Base-by-base conservation (phyloP, 2,888 invertebrate species). In the Mythimna pallens region DNA sequence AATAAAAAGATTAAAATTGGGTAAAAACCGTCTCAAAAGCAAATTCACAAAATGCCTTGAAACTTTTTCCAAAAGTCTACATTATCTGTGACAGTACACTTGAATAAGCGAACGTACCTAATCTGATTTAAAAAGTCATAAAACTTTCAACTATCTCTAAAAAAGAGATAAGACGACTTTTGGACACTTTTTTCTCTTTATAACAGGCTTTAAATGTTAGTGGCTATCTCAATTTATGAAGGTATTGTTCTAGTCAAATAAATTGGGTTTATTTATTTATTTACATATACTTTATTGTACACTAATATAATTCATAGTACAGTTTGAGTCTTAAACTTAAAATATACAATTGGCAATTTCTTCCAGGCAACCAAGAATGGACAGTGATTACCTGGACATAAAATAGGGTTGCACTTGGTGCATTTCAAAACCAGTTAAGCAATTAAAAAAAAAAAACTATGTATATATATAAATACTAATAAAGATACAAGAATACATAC, bases 91-190 rank as follows among this genome's bases (percentile, higher is more conserved):
- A 67, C 47, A 69, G 59, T 65, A 66, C 70, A 73, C 50, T 83
- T 75, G 70, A 66, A 59, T 66, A 70, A 79, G 58, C 61, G 43
- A 65, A 22, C 47, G 47, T 20, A 47, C 47, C 47, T 84, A 61
- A 81, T 83, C 84, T 70, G 68, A 76, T 84, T 83, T 59, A 69
- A 78, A 71, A 75, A 84, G 68, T 73, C 78, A 73, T 72, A 62
- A 70, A 84, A 81, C 61, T 83, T 66, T 72, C 59, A 78, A 76
- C 84, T 81, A 84, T 84, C 75, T 67, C n/a, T 17, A 20, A 25
- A 17, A 20, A 55, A 55, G 36, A 83, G 84, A 84, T 78, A 78
- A 73, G 58, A 65, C 52, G 80, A 71, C 59, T 76, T 82, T 77
- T 52, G 34, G 66, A 36, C 43, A 63, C 47, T 65, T 77, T 70